A percentile compares a stretch with the other conserved stretches of the same genome.
phyloP scores from a whole-genome alignment of 2,888 invertebrate species.

The Tetranychus truncatus region DNA sequence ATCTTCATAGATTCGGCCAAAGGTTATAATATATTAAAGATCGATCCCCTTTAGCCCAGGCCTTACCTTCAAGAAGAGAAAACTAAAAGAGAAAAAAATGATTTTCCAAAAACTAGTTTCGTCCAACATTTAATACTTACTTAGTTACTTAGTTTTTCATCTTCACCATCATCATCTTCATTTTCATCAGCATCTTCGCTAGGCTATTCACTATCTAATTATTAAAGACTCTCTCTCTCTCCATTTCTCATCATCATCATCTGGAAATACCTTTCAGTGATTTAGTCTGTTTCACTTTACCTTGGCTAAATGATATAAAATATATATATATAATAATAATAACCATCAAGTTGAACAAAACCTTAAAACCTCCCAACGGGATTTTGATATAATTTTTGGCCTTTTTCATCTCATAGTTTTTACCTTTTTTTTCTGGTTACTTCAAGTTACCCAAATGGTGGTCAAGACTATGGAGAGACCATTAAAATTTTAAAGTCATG shows the following conservation, averaged over 20 bases:
- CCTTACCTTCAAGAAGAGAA: background rate
- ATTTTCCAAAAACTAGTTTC: background rate
- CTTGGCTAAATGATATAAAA: background rate
- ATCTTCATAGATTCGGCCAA: background rate
- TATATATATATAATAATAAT: background rate
- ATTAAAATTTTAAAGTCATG: background rate
- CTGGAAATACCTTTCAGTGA: background rate
- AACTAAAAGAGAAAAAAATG: background rate
- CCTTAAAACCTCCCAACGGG: background rate
- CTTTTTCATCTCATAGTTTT: background rate
- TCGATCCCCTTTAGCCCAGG: constrained; percentile 1
- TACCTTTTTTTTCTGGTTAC: too few relatives aligned
- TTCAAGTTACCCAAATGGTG: background rate
- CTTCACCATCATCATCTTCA: background rate
- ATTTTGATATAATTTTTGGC: background rate
- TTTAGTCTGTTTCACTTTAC: background rate
- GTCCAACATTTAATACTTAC: background rate
- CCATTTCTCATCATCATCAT: background rate
- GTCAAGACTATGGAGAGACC: background rate
- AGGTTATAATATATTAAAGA: background rate
- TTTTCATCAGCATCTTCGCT: background rate
- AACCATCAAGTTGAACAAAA: background rate
- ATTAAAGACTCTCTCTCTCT: background rate
- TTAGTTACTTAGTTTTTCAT: background rate
- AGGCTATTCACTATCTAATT: background rate